Conservation (phyloP, 2,113 vertebrate species). For the Meles meles region DNA sequence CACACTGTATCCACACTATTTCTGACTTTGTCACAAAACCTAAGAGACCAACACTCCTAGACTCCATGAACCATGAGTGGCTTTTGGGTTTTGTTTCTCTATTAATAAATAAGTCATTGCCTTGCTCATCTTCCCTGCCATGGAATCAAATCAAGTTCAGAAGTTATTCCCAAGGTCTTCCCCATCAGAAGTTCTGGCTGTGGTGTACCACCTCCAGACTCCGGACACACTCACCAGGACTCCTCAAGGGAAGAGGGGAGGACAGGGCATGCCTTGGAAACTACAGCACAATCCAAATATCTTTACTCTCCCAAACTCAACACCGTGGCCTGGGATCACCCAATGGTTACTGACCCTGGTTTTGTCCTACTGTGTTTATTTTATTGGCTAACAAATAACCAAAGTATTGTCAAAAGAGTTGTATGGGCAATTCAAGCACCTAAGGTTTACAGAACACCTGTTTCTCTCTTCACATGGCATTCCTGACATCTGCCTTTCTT, state of each 20-base stretch:
- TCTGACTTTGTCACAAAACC: not conserved
- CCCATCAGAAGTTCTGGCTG: fast-evolving
- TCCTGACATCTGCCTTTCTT: not conserved
- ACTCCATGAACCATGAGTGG: not conserved
- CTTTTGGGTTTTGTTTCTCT: not conserved
- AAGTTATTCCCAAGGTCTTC: not conserved
- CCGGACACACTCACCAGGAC: no score
- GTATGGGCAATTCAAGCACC: not conserved
- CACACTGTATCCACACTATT: not conserved
- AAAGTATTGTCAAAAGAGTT: not conserved
- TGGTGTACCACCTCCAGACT: not conserved
- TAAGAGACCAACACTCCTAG: not conserved
- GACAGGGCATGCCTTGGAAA: fast-evolving
- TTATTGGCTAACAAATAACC: not conserved
- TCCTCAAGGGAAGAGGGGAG: not conserved
- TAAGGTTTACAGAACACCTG: not conserved
- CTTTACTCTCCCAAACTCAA: not conserved
- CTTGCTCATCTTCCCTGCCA: not conserved
- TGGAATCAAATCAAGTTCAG: not conserved
- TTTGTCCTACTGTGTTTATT: not conserved
- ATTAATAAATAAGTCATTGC: not conserved
- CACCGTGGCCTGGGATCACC: not conserved
- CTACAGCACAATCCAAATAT: not conserved
- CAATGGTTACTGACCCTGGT: not conserved
- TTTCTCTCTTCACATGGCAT: not conserved